Evolutionary conservation across 2,113 vertebrate species (phyloP), one percentile per base, ranked within the genome.

Genomic region (Rhabdornis inornatus): DNA sequence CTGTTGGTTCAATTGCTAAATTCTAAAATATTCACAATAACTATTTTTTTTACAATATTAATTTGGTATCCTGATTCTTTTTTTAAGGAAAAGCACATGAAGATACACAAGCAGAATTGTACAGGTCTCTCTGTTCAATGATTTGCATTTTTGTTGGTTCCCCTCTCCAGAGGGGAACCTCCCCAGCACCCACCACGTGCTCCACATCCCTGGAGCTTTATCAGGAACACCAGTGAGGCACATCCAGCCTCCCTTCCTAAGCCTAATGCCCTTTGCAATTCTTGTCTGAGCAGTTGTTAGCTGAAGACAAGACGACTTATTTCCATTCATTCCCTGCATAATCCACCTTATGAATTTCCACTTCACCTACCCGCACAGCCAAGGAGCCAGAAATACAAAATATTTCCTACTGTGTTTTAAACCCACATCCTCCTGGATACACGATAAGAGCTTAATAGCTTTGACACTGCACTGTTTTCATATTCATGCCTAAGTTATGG

Each of bases 401-500:
- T 92, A 90, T 94, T 95, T 94, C 89, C 93, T 7, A 76, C 82
- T 94, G 70, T 90, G 57, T 76, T 96, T 95, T 87, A 97, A 96
- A 78, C 75, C 76, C 89, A 45, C 87, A 78, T 95, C 83, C 89
- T 95, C 90, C 85, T 63, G 85, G 80, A 86, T 92, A 84, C 82
- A 95, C 88, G 94, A 94, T 89, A 96, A 96, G 86, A 87, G 91
- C 87, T 86, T 94, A 94, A 95, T 68, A 87, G 65, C 92, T 95
- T 90, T 89, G 57, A 64, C 91, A 94, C 56, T 15, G 65, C 69
- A 8, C 72, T 91, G 53, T 94, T 96, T 97, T 95, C 89, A 89
- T 90, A 96, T 74, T 71, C 90, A 95, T 55, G 89, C 91, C 42
- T 86, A 96, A 97, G 95, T 97, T 97, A 96, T 71, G 91, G 95